Base-by-base conservation (phyloP, 2,797 vertebrate species). In the Pteronotus mesoamericanus region DNA sequence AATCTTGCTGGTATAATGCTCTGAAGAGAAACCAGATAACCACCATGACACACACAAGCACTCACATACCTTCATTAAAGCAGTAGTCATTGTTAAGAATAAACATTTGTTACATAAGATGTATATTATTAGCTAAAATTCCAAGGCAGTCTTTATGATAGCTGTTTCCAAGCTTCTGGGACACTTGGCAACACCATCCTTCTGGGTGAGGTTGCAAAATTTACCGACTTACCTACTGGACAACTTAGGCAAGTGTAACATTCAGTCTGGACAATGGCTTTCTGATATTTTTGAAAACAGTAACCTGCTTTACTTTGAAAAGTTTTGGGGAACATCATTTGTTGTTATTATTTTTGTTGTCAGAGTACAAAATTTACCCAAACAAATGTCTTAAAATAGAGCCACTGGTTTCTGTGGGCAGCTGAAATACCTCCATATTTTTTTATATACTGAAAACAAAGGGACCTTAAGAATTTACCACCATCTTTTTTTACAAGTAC, bases 281-380 rank as follows among this genome's bases (percentile, higher is more conserved):
- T 77, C 91, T 7, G 82, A 29, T 85, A 53, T 37, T 89, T 97
- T 94, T 96, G 48, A 97, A 78, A 87, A 95, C 4, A 34, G 16
- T 69, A 90, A 85, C 71, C 61, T 95, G 6, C 51, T 97, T 75
- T 59, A 90, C 82, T 96, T 98, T 96, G 94, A 96, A 97, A 98
- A 10, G 12, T 34, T 96, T 95, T 48, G 39, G 57, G 55, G 22
- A 86, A 2, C 12, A 24, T 71, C 53, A 93, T 82, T 51, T 93
- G 64, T 92, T 98, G 77, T 98, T 93, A 97, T 97, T 82, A 55
- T 88, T 95, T 95, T 61, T 86, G 95, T 92, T 94, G 22, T 39
- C 9, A 89, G 94, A 95, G 93, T 18, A 79, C 9, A 86, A 94
- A 96, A 93, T 66, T 24, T 53, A 96, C 96, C 69, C 4, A 95